Evolutionary conservation across 2,888 invertebrate species (phyloP).

Genomic region (Graphium colonna): DNA sequence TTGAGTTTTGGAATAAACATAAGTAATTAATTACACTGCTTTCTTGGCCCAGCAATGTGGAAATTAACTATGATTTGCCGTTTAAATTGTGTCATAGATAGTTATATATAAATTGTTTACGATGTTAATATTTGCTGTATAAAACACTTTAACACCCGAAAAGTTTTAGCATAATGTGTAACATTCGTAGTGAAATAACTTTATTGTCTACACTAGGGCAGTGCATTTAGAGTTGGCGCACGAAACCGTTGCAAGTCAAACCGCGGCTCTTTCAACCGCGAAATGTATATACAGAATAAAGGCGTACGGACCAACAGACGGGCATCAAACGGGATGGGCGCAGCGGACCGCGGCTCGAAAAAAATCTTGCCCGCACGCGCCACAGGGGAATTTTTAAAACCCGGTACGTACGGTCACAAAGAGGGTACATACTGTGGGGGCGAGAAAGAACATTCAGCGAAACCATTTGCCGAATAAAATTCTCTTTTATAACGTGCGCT

Average conservation of each 20-base stretch:
- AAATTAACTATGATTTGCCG: too few species aligned
- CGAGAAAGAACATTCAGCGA: conserved; percentile 32
- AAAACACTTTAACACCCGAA: too few species aligned
- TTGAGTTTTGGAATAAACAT: too few species aligned
- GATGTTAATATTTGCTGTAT: too few species aligned
- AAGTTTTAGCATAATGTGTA: too few species aligned
- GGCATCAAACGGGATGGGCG: conserved; percentile 22
- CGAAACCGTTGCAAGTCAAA: not conserved
- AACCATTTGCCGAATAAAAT: conserved; percentile 37
- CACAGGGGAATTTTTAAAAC: conserved; percentile 30
- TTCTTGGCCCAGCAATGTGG: too few species aligned
- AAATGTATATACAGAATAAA: not conserved
- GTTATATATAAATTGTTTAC: too few species aligned
- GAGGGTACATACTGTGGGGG: conserved; percentile 28
- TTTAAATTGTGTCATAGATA: too few species aligned
- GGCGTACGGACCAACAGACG: conserved; percentile 9
- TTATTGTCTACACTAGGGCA: too few species aligned
- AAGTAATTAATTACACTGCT: too few species aligned
- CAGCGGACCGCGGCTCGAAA: conserved; percentile 16
- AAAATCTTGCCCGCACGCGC: conserved; percentile 31
- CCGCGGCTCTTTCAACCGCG: not conserved
- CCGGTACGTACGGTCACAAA: conserved; percentile 28
- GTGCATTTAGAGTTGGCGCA: not conserved
- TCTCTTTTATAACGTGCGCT: conserved; percentile 30
- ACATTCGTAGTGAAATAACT: too few species aligned